phyloP scores from a whole-genome alignment of 2,888 invertebrate species.

The Arge pagana region DNA sequence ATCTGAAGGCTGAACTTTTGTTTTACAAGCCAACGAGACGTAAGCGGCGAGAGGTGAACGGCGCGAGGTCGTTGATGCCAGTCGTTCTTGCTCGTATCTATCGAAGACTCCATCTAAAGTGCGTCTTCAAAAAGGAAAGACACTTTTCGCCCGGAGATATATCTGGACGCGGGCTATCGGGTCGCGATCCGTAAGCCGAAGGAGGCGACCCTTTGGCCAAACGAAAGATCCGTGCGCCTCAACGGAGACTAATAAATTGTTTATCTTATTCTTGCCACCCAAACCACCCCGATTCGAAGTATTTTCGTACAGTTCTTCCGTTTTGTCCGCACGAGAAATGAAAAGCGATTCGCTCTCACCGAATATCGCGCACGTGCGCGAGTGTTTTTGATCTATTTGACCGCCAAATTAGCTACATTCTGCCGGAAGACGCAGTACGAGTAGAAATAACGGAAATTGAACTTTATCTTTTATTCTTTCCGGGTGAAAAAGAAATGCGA shows the following conservation, averaged over 20 bases:
- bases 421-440: too few relatives aligned
- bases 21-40: constrained; percentile 30
- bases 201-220: constrained; percentile 21
- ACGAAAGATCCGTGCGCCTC: constrained; percentile 15
- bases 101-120: constrained; percentile 45
- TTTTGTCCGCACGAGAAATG: too few relatives aligned
- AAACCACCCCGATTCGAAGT: too few relatives aligned
- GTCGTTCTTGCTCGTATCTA: constrained; percentile 39
- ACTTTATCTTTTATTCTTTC: too few relatives aligned
- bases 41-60: constrained; percentile 19
- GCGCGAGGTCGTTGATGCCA: constrained; percentile 13
- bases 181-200: constrained; percentile 22
- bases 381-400: too few relatives aligned
- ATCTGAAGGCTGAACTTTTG: constrained; percentile 38
- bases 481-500: too few relatives aligned
- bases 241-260: constrained; percentile 1
- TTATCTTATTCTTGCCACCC: constrained; percentile 11
- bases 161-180: constrained; percentile 25
- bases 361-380: too few relatives aligned
- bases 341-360: too few relatives aligned
- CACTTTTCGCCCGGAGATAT: constrained; percentile 25
- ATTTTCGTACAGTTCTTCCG: too few relatives aligned
- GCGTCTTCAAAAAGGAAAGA: constrained; percentile 33
- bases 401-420: too few relatives aligned
- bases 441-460: too few relatives aligned